phyloP scores from a whole-genome alignment of 2,113 vertebrate species.

The Delphinapterus leucas region DNA sequence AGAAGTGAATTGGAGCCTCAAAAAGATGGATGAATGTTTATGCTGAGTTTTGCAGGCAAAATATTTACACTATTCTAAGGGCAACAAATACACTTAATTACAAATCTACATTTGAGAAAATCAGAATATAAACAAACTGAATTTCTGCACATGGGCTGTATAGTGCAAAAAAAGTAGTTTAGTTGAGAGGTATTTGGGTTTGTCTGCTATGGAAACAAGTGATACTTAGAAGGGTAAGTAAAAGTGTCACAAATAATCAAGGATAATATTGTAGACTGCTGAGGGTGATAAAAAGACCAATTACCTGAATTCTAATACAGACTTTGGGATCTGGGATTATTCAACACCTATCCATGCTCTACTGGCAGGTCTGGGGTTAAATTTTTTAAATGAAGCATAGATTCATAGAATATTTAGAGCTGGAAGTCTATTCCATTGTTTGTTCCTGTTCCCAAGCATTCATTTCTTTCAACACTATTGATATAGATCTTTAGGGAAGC shows the following conservation, averaged over 20 bases:
- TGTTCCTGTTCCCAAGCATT: neutral
- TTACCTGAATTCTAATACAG: neutral
- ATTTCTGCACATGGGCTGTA: neutral
- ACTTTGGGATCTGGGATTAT: neutral
- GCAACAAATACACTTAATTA: neutral
- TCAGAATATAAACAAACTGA: neutral
- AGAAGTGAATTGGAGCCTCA: neutral
- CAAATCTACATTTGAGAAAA: neutral
- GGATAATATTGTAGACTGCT: no score
- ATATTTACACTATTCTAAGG: neutral
- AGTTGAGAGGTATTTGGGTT: no score
- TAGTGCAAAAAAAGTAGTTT: neutral
- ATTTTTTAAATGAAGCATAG: neutral
- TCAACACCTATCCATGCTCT: neutral
- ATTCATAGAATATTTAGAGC: neutral
- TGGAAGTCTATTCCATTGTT: neutral
- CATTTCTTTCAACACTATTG: neutral
- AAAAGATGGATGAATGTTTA: neutral
- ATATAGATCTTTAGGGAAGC: neutral
- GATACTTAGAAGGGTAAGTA: neutral
- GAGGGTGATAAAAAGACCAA: fast-evolving
- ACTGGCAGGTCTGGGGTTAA: neutral
- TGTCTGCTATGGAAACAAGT: neutral
- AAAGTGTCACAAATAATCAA: neutral
- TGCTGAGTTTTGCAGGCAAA: slow-evolving; percentile 5